Evolutionary conservation across 2,888 invertebrate species (phyloP), one percentile per base, ranked within the genome.

Genomic region (Sphaerophoria taeniata): DNA sequence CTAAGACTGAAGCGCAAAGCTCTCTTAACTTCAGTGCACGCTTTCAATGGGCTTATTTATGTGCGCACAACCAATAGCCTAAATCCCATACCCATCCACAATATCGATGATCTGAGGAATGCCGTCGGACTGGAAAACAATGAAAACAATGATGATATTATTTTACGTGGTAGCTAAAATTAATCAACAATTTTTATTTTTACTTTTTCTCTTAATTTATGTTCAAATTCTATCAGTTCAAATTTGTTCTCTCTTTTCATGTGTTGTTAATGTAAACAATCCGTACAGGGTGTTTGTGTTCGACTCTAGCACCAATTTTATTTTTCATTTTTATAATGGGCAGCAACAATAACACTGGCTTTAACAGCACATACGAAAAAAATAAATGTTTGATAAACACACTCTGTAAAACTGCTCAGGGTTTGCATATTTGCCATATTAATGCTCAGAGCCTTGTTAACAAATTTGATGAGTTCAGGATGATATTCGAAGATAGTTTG

Each of bases 91-190:
- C 24, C 56, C 0, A 70, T 70, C 5, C 16, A 70, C 3, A 70
- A 58, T 7, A 56, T 56, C 43, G 56, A 3, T 33, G 56, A 56
- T 47, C 55, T 70, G 34, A 70, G 43, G 70, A 70, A 70, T 70
- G 55, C 55, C 5, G 11, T 56, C 56, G 56, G 70, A 45, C n/a
- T 47, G 5, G 70, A 70, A 33, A 16, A 47, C 43, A 47, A n/a
- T n/a, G n/a, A n/a, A n/a, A n/a, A n/a, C n/a, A n/a, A 56, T 47
- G 34, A 56, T 70, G 70, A 6, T 58, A 6, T 55, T 16, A 39
- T 31, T 7, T 11, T 1, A 4, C n/a, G 55, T 69, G 55, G 39
- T 36, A 67, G 14, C 39, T 36, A 53, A 36, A 11, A 39, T 67
- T 67, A 36, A 51, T 67, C 16, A 61, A 24, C 31, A 47, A 47